Evolutionary conservation across 2,888 invertebrate genomes (phyloP).

Genomic region (Xestia xanthographa): DNA sequence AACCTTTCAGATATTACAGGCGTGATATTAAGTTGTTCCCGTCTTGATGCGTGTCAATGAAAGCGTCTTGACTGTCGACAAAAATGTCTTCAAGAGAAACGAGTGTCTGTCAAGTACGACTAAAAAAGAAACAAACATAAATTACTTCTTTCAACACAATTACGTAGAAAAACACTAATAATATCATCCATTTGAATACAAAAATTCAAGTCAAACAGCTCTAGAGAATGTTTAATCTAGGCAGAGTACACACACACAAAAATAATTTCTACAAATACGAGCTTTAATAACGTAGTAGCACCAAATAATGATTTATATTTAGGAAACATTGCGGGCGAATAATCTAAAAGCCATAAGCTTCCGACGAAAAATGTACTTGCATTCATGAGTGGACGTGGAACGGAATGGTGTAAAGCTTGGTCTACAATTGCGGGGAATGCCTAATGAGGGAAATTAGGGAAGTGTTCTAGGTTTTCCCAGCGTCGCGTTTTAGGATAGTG

Average conservation of each 20-base stretch:
- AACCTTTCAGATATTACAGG: not conserved
- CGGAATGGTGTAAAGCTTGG: constrained; percentile 65
- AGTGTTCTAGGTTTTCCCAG: not conserved
- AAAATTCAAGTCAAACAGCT: constrained; percentile 12
- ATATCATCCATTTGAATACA: not conserved
- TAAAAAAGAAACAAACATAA: not conserved
- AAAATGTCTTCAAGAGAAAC: not conserved
- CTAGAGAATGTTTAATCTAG: constrained; percentile 41
- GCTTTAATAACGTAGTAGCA: constrained; percentile 61
- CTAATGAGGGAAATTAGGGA: constrained; percentile 43
- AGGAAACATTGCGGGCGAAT: constrained; percentile 76
- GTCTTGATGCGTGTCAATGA: not conserved
- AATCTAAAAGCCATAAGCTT: constrained; percentile 88
- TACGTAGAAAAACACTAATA: not conserved
- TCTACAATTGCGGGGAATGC: constrained; percentile 58
- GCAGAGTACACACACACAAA: constrained; percentile 52
- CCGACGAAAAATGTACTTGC: constrained; percentile 85
- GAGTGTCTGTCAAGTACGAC: no score
- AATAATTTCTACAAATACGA: constrained; percentile 60
- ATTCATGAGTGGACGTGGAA: constrained; percentile 76
- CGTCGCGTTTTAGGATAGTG: no score
- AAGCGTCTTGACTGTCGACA: not conserved
- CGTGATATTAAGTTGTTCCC: not conserved
- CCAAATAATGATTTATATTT: constrained; percentile 70
- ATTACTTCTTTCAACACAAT: not conserved